Evolutionary conservation across 2,888 invertebrate species (phyloP), one percentile per base, ranked within the genome.

Genomic region (Empis livida): DNA sequence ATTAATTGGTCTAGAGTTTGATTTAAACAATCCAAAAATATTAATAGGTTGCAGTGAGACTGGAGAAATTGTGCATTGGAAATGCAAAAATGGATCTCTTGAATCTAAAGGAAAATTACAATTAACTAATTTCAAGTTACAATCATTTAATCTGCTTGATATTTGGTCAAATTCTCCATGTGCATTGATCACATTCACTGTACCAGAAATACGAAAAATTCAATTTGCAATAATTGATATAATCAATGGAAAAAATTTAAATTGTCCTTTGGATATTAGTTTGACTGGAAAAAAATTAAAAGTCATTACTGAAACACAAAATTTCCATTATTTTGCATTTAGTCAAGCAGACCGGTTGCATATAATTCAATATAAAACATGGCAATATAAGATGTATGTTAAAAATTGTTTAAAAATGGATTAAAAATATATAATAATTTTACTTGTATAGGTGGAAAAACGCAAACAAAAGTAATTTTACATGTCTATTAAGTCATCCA

Each of bases 401-500:
- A n/a, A n/a, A n/a, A n/a, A n/a, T 30, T 40, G 20, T 20, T 20
- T 20, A 5, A 5, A 20, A 5, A 20, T 20, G 5, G 5, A 20
- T 14, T 31, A 10, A 35, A 31, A 32, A 43, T 5, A 37, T n/a
- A 42, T 6, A 15, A 23, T 38, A n/a, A 14, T 11, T 39, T 15
- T 3, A 17, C 39, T 44, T 1, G 48, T 54, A 37, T 43, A 61
- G 62, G 3, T 58, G 55, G 13, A 52, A 44, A 11, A 64, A 56
- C 42, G 40, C 51, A 5, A 16, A 49, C 0, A 37, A 43, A 2
- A 31, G 44, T 3, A 14, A 51, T 1, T 72, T 82, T 37, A 84
- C 81, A 0, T 79, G 79, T 54, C 70, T 87, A 5, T 73, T 76
- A 1, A 76, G 79, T 48, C 84, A 86, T 68, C 83, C 84, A 0